phyloP scores from a whole-genome alignment of 64 coral and sea anemone species.

The Platygyra sinensis region DNA sequence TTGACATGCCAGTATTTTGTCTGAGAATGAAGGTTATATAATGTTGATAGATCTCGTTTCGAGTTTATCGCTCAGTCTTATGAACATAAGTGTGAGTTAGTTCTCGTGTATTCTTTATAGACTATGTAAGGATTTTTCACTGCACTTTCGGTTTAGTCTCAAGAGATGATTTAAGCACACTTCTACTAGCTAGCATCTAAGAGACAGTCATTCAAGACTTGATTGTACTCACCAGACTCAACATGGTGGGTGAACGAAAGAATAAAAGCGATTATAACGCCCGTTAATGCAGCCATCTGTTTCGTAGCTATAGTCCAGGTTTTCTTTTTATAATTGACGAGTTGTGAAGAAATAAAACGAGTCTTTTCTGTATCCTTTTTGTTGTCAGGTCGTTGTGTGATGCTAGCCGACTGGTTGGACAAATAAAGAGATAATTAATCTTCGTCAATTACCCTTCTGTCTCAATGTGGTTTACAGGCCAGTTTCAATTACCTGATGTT shows the following conservation, averaged over 20 bases:
- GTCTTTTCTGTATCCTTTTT: background rate
- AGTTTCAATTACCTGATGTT: background rate
- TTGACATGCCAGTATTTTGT: too few species aligned
- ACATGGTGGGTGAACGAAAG: background rate
- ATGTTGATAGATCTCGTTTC: too few species aligned
- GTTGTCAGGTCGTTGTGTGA: background rate
- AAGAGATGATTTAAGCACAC: too few species aligned
- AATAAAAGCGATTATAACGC: background rate
- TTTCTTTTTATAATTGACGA: background rate
- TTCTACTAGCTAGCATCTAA: too few species aligned
- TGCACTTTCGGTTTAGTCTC: too few species aligned
- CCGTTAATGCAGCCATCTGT: background rate
- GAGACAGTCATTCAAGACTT: too few species aligned
- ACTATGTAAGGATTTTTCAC: too few species aligned
- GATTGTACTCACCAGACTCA: background rate
- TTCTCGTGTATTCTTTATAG: too few species aligned
- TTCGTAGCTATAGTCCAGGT: background rate
- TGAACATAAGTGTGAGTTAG: too few species aligned
- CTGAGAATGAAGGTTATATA: too few species aligned
- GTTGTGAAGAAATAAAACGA: background rate
- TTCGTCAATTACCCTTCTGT: slow-evolving; percentile 41
- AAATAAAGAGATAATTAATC: slow-evolving; percentile 43
- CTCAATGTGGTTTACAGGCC: background rate
- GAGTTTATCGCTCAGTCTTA: too few species aligned
- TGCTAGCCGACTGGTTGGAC: slow-evolving; percentile 13